Conservation (phyloP, 2,797 vertebrate genomes). For the Cyclopterus lumpus region DNA sequence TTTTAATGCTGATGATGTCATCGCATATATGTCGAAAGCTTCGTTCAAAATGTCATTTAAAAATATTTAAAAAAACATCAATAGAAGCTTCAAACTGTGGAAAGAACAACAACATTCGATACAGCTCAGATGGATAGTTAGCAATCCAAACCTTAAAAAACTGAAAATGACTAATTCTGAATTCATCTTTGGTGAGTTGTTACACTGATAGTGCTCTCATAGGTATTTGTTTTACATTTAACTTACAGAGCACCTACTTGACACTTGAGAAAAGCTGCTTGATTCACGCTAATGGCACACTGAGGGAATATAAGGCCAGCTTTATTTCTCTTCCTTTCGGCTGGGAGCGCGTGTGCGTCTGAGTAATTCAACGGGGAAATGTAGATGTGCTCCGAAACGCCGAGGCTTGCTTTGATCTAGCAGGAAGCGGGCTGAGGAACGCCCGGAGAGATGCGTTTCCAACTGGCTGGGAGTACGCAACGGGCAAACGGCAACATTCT, state of each 20-base stretch:
- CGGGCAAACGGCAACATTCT: slow-evolving; percentile 67
- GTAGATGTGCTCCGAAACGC: slow-evolving; percentile 49
- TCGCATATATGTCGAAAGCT: background rate
- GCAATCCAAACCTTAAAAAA: background rate
- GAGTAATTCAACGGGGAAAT: slow-evolving; percentile 59
- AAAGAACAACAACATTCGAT: background rate
- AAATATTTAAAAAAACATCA: background rate
- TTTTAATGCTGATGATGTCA: background rate
- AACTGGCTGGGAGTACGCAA: slow-evolving; percentile 51
- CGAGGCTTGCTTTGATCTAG: slow-evolving; percentile 66
- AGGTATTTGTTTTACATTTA: slow-evolving; percentile 32
- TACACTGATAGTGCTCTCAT: background rate
- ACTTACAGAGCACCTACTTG: slow-evolving; percentile 12
- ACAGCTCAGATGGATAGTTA: background rate
- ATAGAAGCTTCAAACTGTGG: background rate
- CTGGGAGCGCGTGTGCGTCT: slow-evolving; percentile 25
- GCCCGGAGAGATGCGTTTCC: slow-evolving; percentile 68
- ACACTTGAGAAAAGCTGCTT: slow-evolving; percentile 27
- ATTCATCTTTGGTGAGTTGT: background rate
- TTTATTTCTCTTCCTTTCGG: slow-evolving; percentile 45
- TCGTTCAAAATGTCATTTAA: background rate
- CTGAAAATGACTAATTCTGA: background rate
- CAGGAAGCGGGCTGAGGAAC: slow-evolving; percentile 70
- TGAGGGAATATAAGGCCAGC: slow-evolving; percentile 24
- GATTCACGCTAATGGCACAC: slow-evolving; percentile 34